Evolutionary conservation across 2,113 vertebrate genomes (phyloP).

Genomic region (Vulpes ferrilata): DNA sequence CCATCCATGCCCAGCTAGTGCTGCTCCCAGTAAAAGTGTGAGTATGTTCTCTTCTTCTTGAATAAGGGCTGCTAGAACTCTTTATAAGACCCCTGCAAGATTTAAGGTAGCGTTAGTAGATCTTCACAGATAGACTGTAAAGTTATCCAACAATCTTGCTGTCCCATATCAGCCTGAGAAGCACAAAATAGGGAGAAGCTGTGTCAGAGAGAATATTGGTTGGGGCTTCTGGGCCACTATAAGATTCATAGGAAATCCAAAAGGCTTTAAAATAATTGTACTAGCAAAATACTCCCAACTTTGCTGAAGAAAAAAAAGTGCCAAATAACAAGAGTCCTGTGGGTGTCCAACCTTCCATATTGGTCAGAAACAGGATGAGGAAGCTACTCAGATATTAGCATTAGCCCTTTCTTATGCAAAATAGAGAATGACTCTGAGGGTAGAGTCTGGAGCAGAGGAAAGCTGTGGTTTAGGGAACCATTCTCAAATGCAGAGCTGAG

Average conservation of each 20-base stretch:
- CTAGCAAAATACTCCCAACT: not conserved
- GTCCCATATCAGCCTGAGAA: not conserved
- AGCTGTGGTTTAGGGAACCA: not conserved
- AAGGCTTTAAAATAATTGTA: not conserved
- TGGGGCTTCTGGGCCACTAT: not conserved
- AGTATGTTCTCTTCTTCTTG: not conserved
- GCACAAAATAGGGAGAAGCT: not conserved
- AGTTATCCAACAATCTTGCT: not conserved
- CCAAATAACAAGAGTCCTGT: not conserved
- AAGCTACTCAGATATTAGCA: not conserved
- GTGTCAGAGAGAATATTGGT: not conserved
- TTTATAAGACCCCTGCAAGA: not conserved
- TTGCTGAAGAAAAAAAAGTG: not conserved
- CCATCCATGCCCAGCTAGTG: accelerated
- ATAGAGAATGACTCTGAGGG: not conserved
- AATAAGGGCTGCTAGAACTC: not conserved
- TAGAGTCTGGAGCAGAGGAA: not conserved
- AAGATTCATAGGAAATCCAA: not conserved
- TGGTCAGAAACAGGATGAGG: not conserved
- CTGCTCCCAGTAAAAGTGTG: not conserved
- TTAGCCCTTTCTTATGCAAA: not conserved
- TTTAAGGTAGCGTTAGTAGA: not conserved
- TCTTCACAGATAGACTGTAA: not conserved
- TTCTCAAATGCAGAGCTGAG: not conserved
- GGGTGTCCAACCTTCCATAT: not conserved